Conservation (phyloP, 2,113 vertebrate species). For the Gadus chalcogrammus region DNA sequence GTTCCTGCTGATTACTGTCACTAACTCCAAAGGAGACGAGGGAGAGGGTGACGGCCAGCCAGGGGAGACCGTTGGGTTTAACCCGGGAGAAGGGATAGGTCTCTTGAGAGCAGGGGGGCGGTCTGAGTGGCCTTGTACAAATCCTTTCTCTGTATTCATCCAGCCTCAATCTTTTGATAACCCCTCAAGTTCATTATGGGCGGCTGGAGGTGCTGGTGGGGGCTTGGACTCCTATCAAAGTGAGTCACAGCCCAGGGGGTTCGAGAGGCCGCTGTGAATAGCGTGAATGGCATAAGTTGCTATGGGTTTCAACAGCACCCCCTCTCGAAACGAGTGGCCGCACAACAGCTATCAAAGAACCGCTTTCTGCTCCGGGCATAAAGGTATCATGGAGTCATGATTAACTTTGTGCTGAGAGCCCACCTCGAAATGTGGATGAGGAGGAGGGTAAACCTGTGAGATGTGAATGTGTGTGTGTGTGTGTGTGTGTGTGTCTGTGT, state of each 20-base stretch:
- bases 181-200: background rate
- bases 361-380: background rate
- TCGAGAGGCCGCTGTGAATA: background rate
- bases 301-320: background rate
- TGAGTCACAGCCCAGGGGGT: background rate
- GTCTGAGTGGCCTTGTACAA: background rate
- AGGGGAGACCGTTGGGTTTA: too few species aligned
- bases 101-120: background rate
- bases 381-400: constrained; percentile 13
- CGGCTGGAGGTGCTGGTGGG: background rate
- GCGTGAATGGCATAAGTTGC: constrained; percentile 4
- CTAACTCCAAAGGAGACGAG: background rate
- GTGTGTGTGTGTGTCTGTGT: too few species aligned
- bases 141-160: constrained; percentile 8
- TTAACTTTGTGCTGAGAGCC: constrained; percentile 7
- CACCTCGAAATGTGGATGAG: background rate
- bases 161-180: background rate
- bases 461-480: too few species aligned
- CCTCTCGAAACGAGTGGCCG: background rate
- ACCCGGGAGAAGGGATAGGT: too few species aligned
- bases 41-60: too few species aligned
- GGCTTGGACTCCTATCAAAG: background rate
- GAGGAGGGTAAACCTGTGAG: constrained; percentile 5
- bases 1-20: too few species aligned
- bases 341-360: background rate